Evolutionary conservation across 2,113 vertebrate species (phyloP), one percentile per base, ranked within the genome.

Genomic region (Tetrao urogallus): DNA sequence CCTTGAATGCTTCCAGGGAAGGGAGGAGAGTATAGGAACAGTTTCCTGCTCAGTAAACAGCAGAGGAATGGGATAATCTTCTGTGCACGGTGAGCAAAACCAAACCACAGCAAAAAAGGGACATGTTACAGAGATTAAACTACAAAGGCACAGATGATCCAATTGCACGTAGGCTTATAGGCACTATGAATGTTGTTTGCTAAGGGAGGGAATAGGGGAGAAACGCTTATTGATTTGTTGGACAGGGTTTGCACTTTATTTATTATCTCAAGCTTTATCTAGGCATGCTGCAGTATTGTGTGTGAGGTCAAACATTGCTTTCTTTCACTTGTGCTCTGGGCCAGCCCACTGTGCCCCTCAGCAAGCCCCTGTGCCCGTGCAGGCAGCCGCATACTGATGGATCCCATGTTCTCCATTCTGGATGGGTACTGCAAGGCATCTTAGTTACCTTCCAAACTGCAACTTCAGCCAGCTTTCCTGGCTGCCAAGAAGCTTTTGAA

Each of bases 331-430:
- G n/a, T 1, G 0, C 27, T 65, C 14, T 1, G 2, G 38, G 42
- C 34, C 19, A 13, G 36, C 42, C 47, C n/a, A 60, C 27, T 28
- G 30, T 64, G 54, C 72, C 40, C 25, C 18, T 43, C 36, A n/a
- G 63, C n/a, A 21, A 18, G 45, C 3, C 7, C 47, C 16, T 43
- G 4, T 11, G 10, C 12, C 67, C 22, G 1, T 18, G 64, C 3
- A 6, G 32, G 24, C n/a, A 67, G 34, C 58, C 47, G 19, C 47
- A 1, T 30, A 1, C 5, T 6, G 34, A 1, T 6, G 10, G 47
- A 9, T 81, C 32, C 18, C 36, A 0, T 0, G 3, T 72, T 67
- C 40, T 69, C 52, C 6, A 1, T 47, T 48, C 2, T 42, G 27
- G 21, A 32, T 34, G 58, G 69, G 40, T 36, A 3, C 66, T 79